Conservation (phyloP, 2,113 vertebrate genomes). For the Nothoprocta pentlandii region DNA sequence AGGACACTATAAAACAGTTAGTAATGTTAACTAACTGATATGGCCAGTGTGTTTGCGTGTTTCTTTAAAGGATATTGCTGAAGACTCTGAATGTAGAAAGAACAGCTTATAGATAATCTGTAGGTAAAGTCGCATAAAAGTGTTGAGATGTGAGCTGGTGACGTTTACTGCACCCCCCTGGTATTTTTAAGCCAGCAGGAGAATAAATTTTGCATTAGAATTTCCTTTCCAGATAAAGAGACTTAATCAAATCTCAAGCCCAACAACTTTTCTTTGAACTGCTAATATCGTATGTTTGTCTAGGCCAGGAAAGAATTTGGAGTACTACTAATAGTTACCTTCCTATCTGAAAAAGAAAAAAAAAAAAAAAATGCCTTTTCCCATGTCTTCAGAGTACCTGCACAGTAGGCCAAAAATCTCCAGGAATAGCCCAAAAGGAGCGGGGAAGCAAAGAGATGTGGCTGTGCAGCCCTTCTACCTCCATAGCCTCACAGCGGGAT, state of each 20-base stretch:
- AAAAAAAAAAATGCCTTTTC: neutral
- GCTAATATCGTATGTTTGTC: neutral
- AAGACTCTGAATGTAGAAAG: neutral
- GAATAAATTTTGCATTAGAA: neutral
- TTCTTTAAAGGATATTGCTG: neutral
- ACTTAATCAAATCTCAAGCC: neutral
- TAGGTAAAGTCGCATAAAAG: neutral
- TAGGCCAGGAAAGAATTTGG: neutral
- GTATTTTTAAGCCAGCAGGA: neutral
- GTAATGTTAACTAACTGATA: neutral
- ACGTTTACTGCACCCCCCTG: neutral
- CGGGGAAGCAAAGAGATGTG: neutral
- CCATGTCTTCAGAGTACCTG: neutral
- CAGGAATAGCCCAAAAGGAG: neutral
- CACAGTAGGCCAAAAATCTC: neutral
- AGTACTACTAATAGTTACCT: neutral
- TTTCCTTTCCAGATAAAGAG: conserved; percentile 17
- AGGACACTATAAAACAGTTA: neutral
- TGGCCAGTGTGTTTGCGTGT: neutral
- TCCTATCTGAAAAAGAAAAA: neutral
- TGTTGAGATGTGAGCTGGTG: neutral
- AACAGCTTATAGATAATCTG: neutral
- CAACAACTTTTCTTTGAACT: neutral
- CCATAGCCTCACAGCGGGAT: fast-evolving
- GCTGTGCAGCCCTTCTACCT: neutral